phyloP scores from a whole-genome alignment of 2,797 vertebrate species.

The Chiloscyllium punctatum region DNA sequence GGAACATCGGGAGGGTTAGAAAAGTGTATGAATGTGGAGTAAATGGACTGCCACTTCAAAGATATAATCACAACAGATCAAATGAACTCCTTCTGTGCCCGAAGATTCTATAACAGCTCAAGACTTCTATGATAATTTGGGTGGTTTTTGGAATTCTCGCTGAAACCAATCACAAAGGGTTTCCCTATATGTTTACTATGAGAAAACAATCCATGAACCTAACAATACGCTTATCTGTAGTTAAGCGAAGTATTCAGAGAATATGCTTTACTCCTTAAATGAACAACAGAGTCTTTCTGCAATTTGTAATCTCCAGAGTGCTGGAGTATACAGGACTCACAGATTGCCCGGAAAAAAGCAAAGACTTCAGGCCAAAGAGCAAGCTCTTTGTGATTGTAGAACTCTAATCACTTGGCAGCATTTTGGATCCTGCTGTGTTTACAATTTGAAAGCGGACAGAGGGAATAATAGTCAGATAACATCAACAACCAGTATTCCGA shows the following conservation, averaged over 20 bases:
- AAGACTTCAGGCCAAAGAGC: background rate
- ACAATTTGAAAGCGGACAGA: background rate
- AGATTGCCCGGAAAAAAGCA: background rate
- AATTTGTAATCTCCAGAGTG: slow-evolving; percentile 5
- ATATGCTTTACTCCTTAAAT: background rate
- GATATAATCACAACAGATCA: background rate
- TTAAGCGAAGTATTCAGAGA: slow-evolving; percentile 23
- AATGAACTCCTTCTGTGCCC: background rate
- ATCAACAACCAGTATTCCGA: background rate
- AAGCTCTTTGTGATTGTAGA: background rate
- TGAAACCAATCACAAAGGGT: background rate
- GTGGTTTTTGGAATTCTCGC: background rate
- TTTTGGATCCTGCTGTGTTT: background rate
- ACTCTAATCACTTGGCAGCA: background rate
- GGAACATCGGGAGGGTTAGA: background rate
- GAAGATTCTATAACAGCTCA: background rate
- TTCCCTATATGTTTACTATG: background rate
- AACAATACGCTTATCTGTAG: background rate
- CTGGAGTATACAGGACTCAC: background rate
- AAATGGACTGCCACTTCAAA: background rate
- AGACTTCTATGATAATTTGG: background rate
- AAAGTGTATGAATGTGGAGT: background rate
- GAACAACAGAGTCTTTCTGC: slow-evolving; percentile 26
- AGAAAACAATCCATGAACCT: background rate
- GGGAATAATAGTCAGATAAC: background rate